Evolutionary conservation across 2,113 vertebrate genomes (phyloP).

Genomic region (Charina bottae): DNA sequence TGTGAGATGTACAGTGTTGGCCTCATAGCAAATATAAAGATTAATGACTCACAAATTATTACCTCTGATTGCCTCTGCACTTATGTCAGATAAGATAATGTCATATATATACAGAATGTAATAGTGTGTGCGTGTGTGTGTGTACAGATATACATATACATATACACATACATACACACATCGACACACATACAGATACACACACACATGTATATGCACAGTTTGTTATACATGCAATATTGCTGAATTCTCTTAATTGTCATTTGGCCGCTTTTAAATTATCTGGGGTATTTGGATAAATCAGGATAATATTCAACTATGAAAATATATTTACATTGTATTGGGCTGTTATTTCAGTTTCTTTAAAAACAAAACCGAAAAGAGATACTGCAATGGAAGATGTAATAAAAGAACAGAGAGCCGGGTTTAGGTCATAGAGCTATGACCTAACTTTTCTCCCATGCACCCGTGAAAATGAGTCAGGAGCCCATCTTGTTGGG

Average conservation of each 20-base stretch:
- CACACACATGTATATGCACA: conserved; percentile 24
- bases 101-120: neutral
- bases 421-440: neutral
- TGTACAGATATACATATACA: no score
- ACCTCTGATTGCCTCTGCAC: conserved; percentile 48
- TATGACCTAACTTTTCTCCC: neutral
- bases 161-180: no score
- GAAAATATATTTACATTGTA: neutral
- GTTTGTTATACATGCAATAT: conserved; percentile 17
- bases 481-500: neutral
- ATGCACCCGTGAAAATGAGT: neutral
- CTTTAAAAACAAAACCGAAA: neutral
- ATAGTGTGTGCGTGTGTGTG: no score
- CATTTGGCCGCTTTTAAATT: conserved; percentile 39
- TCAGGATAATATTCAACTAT: neutral
- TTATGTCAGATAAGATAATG: conserved; percentile 49
- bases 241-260: neutral
- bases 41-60: conserved; percentile 58
- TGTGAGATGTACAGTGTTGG: conserved; percentile 11
- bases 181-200: neutral
- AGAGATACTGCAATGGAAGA: neutral
- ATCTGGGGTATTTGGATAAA: conserved; percentile 17
- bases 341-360: neutral
- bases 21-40: conserved; percentile 41
- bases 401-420: neutral